These are phyloP conservation scores for Mandrillus leucophaeus DNA, from an alignment of 2,113 vertebrate species.

Conservation along the genomic window DNA sequence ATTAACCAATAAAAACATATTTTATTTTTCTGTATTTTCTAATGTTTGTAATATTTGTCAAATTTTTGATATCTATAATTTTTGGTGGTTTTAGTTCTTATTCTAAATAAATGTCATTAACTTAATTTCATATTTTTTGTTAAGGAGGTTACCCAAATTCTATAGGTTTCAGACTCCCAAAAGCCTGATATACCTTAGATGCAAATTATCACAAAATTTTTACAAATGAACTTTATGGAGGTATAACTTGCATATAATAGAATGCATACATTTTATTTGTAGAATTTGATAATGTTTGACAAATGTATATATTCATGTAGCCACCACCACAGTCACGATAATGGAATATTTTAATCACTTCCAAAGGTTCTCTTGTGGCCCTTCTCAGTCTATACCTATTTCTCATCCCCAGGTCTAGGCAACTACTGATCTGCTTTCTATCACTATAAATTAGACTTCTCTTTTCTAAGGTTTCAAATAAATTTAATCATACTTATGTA, in stretches of 20 bases:
- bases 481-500: not conserved
- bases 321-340: not conserved
- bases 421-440: not conserved
- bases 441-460: not conserved
- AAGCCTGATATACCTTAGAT: not conserved
- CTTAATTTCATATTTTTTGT: constrained; percentile 20
- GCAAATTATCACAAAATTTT: not conserved
- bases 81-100: not conserved
- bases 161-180: not conserved
- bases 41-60: not conserved
- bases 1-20: not conserved
- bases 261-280: not conserved
- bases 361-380: not conserved
- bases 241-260: not conserved
- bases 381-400: not conserved
- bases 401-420: not conserved
- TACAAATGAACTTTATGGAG: not conserved
- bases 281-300: not conserved
- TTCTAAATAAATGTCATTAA: constrained; percentile 34
- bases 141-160: not conserved
- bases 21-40: not conserved
- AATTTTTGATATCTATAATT: not conserved
- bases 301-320: not conserved
- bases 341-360: not conserved
- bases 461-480: not conserved